Percentiles rank a stretch among this genome's conserved stretches.
These are phyloP conservation scores for Drosophila monieri DNA, from an alignment of 2,888 invertebrate species.

Conservation along the genomic window DNA sequence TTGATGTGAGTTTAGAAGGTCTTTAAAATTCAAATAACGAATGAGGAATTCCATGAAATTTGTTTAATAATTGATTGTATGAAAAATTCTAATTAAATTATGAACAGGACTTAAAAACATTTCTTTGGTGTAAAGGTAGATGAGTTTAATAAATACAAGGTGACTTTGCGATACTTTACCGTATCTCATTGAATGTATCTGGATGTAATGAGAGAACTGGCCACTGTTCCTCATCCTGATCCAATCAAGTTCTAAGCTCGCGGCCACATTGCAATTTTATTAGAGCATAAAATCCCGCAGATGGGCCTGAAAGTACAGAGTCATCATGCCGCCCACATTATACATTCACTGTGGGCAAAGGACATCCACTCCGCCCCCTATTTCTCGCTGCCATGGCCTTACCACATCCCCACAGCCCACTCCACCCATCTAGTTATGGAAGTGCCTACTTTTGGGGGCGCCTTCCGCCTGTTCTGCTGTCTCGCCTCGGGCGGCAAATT, in stretches of 20 bases:
- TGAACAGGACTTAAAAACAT: no score
- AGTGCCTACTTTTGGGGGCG: slow-evolving; percentile 21
- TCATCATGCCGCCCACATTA: slow-evolving; percentile 35
- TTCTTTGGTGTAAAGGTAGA: no score
- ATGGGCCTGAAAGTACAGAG: slow-evolving; percentile 49
- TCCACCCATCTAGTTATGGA: slow-evolving; percentile 1
- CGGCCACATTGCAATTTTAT: slow-evolving; percentile 52
- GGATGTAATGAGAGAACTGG: slow-evolving; percentile 3
- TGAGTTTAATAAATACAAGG: no score
- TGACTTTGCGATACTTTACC: neutral
- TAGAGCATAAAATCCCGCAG: slow-evolving; percentile 49
- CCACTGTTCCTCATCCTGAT: slow-evolving; percentile 33
- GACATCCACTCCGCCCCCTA: slow-evolving; percentile 2
- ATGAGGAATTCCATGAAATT: no score
- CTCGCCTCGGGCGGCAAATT: slow-evolving; percentile 57
- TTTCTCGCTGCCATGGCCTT: slow-evolving; percentile 5
- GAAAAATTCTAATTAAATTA: neutral
- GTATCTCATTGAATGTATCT: slow-evolving; percentile 9
- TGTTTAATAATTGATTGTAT: no score
- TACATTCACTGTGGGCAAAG: slow-evolving; percentile 17
- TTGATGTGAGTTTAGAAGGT: no score
- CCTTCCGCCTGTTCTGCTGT: slow-evolving; percentile 21
- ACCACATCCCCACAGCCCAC: neutral
- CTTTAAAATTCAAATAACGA: no score
- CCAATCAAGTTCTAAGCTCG: slow-evolving; percentile 60